Percentiles rank a stretch among this genome's conserved stretches.
Conservation (phyloP, 2,888 invertebrate genomes). For the Rutpela maculata region DNA sequence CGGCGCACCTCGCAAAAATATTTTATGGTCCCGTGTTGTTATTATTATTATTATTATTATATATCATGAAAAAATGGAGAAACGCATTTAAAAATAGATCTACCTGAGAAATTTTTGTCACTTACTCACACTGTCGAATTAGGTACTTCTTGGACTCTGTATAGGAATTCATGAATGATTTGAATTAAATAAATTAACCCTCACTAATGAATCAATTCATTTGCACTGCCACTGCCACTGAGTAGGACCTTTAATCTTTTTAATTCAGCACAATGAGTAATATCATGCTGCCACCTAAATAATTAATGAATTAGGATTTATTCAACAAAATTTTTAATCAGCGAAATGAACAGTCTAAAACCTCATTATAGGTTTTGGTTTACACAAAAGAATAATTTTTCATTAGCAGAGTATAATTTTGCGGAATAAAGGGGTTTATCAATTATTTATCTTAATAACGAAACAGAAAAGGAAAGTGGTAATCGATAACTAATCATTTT, state of each 20-base stretch:
- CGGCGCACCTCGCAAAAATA: no score
- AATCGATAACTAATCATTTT: background rate
- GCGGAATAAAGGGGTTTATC: no score
- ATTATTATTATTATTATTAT: no score
- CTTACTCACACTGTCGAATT: no score
- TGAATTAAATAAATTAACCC: background rate
- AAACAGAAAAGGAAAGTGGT: background rate
- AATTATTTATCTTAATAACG: background rate
- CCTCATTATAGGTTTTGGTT: background rate
- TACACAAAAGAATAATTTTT: background rate
- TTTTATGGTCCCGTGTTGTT: no score
- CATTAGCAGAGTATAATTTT: background rate
- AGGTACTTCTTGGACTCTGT: no score
- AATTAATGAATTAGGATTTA: background rate
- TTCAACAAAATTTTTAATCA: background rate
- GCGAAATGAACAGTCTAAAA: background rate
- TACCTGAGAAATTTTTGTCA: no score
- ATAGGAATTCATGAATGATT: background rate
- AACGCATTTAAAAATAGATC: no score
- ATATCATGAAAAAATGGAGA: no score
- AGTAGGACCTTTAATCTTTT: background rate
- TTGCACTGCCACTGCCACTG: background rate
- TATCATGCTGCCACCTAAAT: background rate
- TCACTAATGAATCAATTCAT: background rate
- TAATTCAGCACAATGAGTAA: background rate